A percentile compares a stretch with the other conserved stretches of the same genome.
These are phyloP conservation scores for Drosophila ohnishii DNA, from an alignment of 1,140 invertebrate genomes.

Conservation along the genomic window DNA sequence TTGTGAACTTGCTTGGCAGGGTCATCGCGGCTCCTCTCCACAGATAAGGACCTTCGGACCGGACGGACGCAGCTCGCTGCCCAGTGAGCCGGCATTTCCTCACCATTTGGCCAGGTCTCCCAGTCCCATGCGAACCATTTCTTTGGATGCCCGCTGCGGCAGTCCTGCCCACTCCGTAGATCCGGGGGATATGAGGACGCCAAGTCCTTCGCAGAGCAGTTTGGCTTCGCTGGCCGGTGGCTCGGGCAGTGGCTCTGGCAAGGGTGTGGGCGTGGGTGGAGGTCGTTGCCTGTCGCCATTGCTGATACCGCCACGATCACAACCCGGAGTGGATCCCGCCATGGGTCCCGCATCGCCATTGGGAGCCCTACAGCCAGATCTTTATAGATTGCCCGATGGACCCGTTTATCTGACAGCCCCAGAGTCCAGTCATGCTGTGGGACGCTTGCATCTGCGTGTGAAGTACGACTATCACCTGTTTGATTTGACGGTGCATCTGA, in stretches of 20 bases:
- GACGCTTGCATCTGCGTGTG: slow-evolving; percentile 91
- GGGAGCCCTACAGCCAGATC: slow-evolving; percentile 93
- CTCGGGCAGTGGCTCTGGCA: slow-evolving; percentile 54
- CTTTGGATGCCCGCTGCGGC: slow-evolving; percentile 87
- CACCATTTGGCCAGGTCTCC: slow-evolving; percentile 86
- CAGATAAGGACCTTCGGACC: slow-evolving; percentile 90
- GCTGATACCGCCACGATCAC: slow-evolving; percentile 86
- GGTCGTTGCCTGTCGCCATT: slow-evolving; percentile 88
- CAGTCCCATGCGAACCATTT: slow-evolving; percentile 89
- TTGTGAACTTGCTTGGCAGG: slow-evolving; percentile 44
- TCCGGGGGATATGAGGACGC: slow-evolving; percentile 78
- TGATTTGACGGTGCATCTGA: slow-evolving; percentile 93
- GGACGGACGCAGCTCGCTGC: slow-evolving; percentile 86
- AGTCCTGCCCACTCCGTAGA: slow-evolving; percentile 84
- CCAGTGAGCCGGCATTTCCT: slow-evolving; percentile 73
- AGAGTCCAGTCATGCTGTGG: slow-evolving; percentile 85
- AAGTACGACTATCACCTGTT: slow-evolving; percentile 95
- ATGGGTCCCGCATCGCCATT: slow-evolving; percentile 87
- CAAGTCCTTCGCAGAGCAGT: slow-evolving; percentile 85
- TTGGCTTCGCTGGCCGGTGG: slow-evolving; percentile 85
- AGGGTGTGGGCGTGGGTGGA: slow-evolving; percentile 68
- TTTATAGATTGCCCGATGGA: slow-evolving; percentile 90
- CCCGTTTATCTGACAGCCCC: slow-evolving; percentile 88
- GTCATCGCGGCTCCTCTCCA: slow-evolving; percentile 90
- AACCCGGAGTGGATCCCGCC: slow-evolving; percentile 80